Percentiles rank a stretch among this genome's conserved stretches.
These are phyloP conservation scores for Thymelicus lineola DNA, from an alignment of 2,888 invertebrate species.

Conservation along the genomic window DNA sequence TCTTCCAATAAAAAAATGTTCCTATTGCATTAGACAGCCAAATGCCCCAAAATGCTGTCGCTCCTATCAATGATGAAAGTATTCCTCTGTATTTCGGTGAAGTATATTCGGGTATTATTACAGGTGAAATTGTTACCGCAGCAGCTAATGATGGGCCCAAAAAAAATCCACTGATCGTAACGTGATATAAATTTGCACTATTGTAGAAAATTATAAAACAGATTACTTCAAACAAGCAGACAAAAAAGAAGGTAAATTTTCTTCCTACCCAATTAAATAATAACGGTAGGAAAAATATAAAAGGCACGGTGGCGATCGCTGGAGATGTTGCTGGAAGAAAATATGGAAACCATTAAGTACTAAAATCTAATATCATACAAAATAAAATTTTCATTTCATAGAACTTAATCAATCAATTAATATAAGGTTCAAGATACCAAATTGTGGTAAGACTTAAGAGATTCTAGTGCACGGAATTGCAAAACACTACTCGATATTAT, in stretches of 20 bases:
- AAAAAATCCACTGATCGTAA: constrained; percentile 49
- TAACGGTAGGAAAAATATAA: background rate
- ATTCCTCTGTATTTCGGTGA: constrained; percentile 53
- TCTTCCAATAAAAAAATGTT: constrained; percentile 44
- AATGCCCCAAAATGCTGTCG: constrained; percentile 51
- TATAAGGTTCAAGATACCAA: too few relatives aligned
- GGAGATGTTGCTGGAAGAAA: background rate
- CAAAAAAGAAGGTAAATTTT: background rate
- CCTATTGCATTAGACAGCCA: constrained; percentile 48
- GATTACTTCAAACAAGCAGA: background rate
- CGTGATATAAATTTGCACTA: constrained; percentile 47
- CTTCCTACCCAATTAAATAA: background rate
- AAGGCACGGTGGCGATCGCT: background rate
- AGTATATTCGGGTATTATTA: constrained; percentile 52
- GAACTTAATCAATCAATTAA: too few relatives aligned
- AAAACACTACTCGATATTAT: too few relatives aligned
- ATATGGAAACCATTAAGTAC: background rate
- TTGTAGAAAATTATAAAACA: constrained; percentile 46
- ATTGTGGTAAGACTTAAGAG: too few relatives aligned
- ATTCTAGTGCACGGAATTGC: too few relatives aligned
- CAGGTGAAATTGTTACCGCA: constrained; percentile 40
- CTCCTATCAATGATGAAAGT: constrained; percentile 51
- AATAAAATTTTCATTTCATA: too few relatives aligned
- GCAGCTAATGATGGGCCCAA: constrained; percentile 38
- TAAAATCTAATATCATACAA: background rate